phyloP scores from a whole-genome alignment of 2,888 invertebrate species.

The Spisula subtruncata region DNA sequence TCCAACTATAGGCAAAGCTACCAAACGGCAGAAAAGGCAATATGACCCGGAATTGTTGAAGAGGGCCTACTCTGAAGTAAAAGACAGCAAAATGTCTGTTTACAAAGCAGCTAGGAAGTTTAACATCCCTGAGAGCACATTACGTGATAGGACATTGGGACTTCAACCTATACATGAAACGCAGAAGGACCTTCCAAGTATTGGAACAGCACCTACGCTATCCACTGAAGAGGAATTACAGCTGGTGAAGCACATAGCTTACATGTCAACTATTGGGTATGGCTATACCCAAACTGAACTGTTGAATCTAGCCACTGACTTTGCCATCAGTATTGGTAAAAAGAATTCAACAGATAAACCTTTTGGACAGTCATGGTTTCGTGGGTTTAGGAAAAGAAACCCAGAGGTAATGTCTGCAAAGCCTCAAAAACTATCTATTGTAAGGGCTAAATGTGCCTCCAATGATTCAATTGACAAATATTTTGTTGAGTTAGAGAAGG shows the following conservation, averaged over 20 bases:
- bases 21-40: slow-evolving; percentile 32
- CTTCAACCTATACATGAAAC: slow-evolving; percentile 39
- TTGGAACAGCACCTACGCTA: slow-evolving; percentile 9
- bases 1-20: no score
- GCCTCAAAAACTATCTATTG: slow-evolving; percentile 24
- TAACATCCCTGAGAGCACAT: slow-evolving; percentile 65
- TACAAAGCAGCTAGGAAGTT: slow-evolving; percentile 55
- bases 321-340: not conserved
- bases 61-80: slow-evolving; percentile 53
- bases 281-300: slow-evolving; percentile 23
- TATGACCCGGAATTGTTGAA: slow-evolving; percentile 52
- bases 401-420: slow-evolving; percentile 19
- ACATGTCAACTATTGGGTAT: slow-evolving; percentile 51
- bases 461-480: not conserved
- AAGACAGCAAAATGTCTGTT: slow-evolving; percentile 50
- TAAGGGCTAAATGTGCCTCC: slow-evolving; percentile 11
- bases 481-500: not conserved
- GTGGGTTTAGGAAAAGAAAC: slow-evolving; percentile 18
- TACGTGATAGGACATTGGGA: slow-evolving; percentile 61
- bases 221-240: slow-evolving; percentile 39
- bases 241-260: slow-evolving; percentile 48
- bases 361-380: slow-evolving; percentile 33
- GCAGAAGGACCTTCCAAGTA: not conserved
- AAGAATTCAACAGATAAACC: not conserved
- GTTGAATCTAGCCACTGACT: slow-evolving; percentile 32